Evolutionary conservation across 1,140 invertebrate genomes (phyloP), one percentile per base, ranked within the genome.

Genomic region (Drosophila biarmipes): DNA sequence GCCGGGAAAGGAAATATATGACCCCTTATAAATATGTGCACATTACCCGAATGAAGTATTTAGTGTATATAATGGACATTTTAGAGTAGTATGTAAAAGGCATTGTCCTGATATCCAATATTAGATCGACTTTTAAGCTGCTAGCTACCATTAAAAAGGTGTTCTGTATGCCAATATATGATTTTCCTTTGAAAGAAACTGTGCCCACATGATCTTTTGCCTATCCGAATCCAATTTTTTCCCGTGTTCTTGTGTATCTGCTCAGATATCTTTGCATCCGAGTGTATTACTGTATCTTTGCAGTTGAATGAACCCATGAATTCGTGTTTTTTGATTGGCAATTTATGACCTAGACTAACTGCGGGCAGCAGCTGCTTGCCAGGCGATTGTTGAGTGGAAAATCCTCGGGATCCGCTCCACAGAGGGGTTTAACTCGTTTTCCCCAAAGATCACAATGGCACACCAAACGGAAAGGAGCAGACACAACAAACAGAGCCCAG

Each of bases 401-500:
- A 69, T 64, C 63, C 35, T 40, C 35, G 35, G 35, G 40, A 38
- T 38, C n/a, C 15, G 37, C 57, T 64, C 27, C 42, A 55, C 55
- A 55, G 48, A 71, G 52, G 43, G 67, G 45, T 55, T 64, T 24
- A 82, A 82, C 74, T 74, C 66, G 68, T 84, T 80, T 80, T 59
- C 38, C 14, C 31, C 61, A 38, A 46, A 51, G 17, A 46, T 55
- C 27, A 58, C 37, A 66, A 54, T 24, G 61, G 42, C 67, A 78
- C 31, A 49, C 24, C 24, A 42, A 42, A 15, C 38, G 17, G 42
- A 69, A 69, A 34, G 17, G 11, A 59, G 40, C 55, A 85, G 80
- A 85, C 80, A 86, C 54, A 86, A 86, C 82, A 86, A 84, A 86
- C 82, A 86, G 79, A 86, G 67, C 73, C 73, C 81, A 86, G 81